A percentile compares a stretch with the other conserved stretches of the same genome.
Evolutionary conservation across 2,797 vertebrate species (phyloP).

Genomic region (Numenius phaeopus): DNA sequence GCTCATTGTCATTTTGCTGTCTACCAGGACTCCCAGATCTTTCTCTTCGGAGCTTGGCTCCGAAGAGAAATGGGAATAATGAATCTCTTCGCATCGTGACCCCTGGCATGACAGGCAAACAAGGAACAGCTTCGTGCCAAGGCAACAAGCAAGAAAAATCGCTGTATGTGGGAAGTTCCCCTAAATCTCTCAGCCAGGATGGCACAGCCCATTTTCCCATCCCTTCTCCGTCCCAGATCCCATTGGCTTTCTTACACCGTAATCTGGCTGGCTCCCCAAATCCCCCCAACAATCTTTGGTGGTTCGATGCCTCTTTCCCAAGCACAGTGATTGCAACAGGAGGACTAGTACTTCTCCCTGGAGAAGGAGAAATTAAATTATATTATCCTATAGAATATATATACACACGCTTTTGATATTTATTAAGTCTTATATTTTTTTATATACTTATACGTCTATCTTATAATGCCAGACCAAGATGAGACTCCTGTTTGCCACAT

Average conservation of each 20-base stretch:
- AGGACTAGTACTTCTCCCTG: not conserved
- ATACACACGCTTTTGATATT: no score
- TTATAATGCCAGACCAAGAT: not conserved
- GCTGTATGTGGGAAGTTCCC: not conserved
- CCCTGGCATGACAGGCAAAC: not conserved
- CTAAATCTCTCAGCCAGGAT: no score
- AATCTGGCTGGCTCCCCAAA: not conserved
- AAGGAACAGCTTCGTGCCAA: not conserved
- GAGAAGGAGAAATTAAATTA: not conserved
- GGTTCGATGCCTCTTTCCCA: not conserved
- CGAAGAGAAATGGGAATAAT: not conserved
- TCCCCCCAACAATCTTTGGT: not conserved
- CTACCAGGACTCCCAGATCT: no score
- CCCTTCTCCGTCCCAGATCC: not conserved
- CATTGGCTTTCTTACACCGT: rapidly evolving
- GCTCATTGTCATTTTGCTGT: no score
- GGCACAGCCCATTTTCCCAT: not conserved
- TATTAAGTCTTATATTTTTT: no score
- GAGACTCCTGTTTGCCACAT: not conserved
- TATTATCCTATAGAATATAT: not conserved
- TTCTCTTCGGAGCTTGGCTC: no score
- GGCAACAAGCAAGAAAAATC: not conserved
- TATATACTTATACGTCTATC: no score
- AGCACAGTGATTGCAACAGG: not conserved
- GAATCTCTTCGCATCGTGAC: rapidly evolving